Base-by-base conservation (phyloP, 2,797 vertebrate species). In the Lemur catta region DNA sequence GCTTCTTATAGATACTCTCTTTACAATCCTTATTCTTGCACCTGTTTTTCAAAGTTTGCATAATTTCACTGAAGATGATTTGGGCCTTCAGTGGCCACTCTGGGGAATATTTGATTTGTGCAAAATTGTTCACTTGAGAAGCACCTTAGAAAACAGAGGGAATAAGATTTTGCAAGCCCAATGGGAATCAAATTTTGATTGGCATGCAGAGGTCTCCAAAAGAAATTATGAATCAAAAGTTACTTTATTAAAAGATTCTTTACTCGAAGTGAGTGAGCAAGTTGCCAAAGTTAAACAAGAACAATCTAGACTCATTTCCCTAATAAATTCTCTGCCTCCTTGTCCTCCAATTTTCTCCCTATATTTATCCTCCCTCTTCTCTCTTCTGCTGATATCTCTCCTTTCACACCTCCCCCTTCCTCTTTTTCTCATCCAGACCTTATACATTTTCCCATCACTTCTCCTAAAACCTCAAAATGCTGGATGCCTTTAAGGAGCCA, bases 151-250 rank as follows among this genome's bases (percentile, higher is more conserved):
- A 55, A 55, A 67, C 15, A 80, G 38, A 61, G 11, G 24, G 26
- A 35, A 71, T 26, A 30, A 20, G 22, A 63, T 61, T 61, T 88
- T 26, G n/a, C 17, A n/a, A 43, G 35, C 28, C 35, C 2, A 28
- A 12, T 6, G 28, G 20, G 35, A 1, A 81, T 11, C 30, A 41
- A 30, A 72, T 80, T 85, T 63, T 30, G 9, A 72, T 43, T 48
- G 9, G 35, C 59, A 43, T 43, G 67, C 55, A 81, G 43, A 52
- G 22, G 30, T 26, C 43, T 93, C 17, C 30, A 93, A 81, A 88
- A 22, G 9, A 80, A 81, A 72, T 43, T 93, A 11, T 81, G 33
- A 80, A 30, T 81, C 28, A 72, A 72, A 80, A 88, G 52, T 74
- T 74, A 11, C 55, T 46, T 88, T 35, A 81, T 30, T 50, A 13